Evolutionary conservation across 2,888 invertebrate species (phyloP).

Genomic region (Lochmaea capreae): DNA sequence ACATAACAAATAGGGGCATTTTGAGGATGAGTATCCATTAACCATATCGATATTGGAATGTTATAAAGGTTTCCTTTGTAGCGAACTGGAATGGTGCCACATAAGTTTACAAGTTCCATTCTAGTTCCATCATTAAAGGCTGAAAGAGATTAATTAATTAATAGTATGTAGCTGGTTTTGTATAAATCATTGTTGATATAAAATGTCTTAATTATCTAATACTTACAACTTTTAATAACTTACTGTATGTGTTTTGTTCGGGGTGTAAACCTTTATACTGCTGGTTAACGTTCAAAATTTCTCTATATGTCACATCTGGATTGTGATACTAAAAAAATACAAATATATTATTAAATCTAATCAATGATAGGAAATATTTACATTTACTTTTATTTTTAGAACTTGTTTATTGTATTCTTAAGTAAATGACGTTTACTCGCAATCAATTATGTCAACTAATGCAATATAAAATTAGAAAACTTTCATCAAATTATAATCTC

Average conservation of each 20-base stretch:
- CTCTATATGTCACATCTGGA: slow-evolving; percentile 74
- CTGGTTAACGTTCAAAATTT: slow-evolving; percentile 74
- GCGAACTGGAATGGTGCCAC: slow-evolving; percentile 92
- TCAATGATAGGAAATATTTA: background rate
- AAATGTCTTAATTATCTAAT: too few species aligned
- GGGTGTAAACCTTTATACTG: slow-evolving; percentile 76
- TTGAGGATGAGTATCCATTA: slow-evolving; percentile 97
- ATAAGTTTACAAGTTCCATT: slow-evolving; percentile 84
- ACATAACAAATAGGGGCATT: slow-evolving; percentile 96
- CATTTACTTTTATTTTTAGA: background rate
- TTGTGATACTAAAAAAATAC: slow-evolving; percentile 74
- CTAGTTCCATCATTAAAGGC: slow-evolving; percentile 90
- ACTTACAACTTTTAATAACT: slow-evolving; percentile 54
- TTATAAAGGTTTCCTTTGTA: slow-evolving; percentile 92
- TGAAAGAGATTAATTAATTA: slow-evolving; percentile 58
- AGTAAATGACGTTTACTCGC: too few species aligned
- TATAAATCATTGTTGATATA: background rate
- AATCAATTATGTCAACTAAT: too few species aligned
- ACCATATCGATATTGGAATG: slow-evolving; percentile 96
- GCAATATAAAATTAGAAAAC: too few species aligned
- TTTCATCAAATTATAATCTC: too few species aligned
- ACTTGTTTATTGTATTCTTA: background rate
- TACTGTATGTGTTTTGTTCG: slow-evolving; percentile 78
- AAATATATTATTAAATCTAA: background rate
- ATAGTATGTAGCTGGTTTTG: too few species aligned